Conservation (phyloP, 2,113 vertebrate genomes). For the Meriones unguiculatus region DNA sequence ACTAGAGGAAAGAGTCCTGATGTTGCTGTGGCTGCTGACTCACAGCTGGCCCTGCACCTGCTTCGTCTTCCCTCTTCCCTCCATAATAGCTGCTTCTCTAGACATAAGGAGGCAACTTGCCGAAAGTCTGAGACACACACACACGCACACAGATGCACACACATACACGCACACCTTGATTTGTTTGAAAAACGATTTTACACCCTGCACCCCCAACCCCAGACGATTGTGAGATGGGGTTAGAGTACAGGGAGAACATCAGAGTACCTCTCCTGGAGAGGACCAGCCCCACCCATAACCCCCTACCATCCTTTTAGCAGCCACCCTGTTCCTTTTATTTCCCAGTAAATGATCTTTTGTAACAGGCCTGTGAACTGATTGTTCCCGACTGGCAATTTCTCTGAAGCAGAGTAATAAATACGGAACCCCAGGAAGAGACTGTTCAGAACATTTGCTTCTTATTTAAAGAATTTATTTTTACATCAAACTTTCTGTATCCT, state of each 20-base stretch:
- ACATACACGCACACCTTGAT: neutral
- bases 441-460: conserved; percentile 74
- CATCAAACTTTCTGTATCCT: conserved; percentile 74
- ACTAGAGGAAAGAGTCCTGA: neutral
- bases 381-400: conserved; percentile 77
- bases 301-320: conserved; percentile 48
- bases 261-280: neutral
- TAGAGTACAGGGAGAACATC: neutral
- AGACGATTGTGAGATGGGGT: neutral
- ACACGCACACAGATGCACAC: too few species aligned
- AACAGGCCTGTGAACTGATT: conserved; percentile 79
- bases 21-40: neutral
- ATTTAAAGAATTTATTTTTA: conserved; percentile 60
- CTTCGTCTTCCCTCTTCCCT: neutral
- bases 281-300: neutral
- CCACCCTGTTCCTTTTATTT: conserved; percentile 19
- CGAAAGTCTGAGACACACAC: neutral
- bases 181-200: neutral
- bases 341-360: conserved; percentile 62
- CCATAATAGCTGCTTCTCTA: neutral
- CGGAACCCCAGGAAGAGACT: conserved; percentile 71
- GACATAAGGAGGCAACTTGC: neutral
- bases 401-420: conserved; percentile 76
- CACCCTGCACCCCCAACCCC: neutral
- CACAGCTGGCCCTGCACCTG: neutral